Conservation (phyloP, 2,797 vertebrate genomes). For the Acestrorhynchus altus region DNA sequence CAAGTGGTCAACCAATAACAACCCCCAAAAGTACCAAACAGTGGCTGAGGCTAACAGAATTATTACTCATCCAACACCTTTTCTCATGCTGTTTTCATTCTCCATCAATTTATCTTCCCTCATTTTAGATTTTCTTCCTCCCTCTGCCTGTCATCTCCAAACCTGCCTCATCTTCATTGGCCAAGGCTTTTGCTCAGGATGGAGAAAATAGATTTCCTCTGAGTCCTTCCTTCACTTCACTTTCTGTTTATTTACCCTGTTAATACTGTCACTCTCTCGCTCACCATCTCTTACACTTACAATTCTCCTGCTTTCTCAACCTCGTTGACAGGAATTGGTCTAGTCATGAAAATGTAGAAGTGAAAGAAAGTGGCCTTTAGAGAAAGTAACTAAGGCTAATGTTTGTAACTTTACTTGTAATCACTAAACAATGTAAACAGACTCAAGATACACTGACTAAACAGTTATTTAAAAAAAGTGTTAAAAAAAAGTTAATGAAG, state of each 20-base stretch:
- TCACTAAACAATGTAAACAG: no score
- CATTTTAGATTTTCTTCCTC: background rate
- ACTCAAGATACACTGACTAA: no score
- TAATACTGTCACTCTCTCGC: background rate
- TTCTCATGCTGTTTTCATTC: background rate
- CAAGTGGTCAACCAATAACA: background rate
- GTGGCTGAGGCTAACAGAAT: slow-evolving; percentile 9
- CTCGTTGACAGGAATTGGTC: slow-evolving; percentile 27
- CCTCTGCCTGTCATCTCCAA: background rate
- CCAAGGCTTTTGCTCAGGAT: slow-evolving; percentile 28
- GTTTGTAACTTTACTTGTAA: no score
- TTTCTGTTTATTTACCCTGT: slow-evolving; percentile 31
- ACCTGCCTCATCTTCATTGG: slow-evolving; percentile 10
- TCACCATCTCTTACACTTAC: no score
- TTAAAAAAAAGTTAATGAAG: no score
- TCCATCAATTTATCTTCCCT: slow-evolving; percentile 7
- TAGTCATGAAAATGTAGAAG: slow-evolving; percentile 33
- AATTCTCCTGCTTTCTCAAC: no score
- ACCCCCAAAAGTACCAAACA: background rate
- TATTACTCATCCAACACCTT: slow-evolving; percentile 4
- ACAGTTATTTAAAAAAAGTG: no score
- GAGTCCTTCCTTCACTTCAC: slow-evolving; percentile 15
- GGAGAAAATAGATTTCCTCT: slow-evolving; percentile 6
- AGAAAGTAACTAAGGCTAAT: slow-evolving; percentile 30
- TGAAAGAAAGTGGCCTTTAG: slow-evolving; percentile 20